Evolutionary conservation across 2,888 invertebrate genomes (phyloP), one percentile per base, ranked within the genome.

Genomic region (Apodemia zela): DNA sequence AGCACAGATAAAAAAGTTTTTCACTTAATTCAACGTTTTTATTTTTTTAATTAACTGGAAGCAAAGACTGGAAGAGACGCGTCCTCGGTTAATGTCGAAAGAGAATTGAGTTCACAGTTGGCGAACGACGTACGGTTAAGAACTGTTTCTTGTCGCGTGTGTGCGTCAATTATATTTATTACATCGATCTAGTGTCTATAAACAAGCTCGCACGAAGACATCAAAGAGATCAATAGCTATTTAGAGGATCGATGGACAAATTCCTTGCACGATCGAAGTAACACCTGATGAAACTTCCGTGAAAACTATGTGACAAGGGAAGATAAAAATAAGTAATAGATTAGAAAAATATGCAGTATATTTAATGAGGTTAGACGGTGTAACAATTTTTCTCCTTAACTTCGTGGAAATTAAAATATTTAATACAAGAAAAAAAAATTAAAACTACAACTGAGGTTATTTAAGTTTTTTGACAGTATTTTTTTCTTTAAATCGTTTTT

Each of bases 121-220:
- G 83, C 86, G 77, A 78, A 79, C 80, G 82, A 78, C 76, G 75
- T 79, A 79, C 75, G 75, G 78, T 79, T 75, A 80, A 78, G 79
- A 80, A 70, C 77, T 75, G 80, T 79, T 80, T 77, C 80, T 78
- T 85, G 85, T 85, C 85, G 81, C 74, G 76, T 80, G 83, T 80
- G 82, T 77, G 86, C 82, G 86, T 87, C 83, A 85, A 89, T 88
- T 90, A 88, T 90, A 90, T 91, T 89, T 90, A 89, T 88, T 89
- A 85, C 87, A 85, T 81, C 81, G 80, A 78, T 75, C 72, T 73
- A 79, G 81, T 77, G 78, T 82, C 85, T 87, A 84, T 87, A 88
- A 89, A 85, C 87, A 85, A 81, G 78, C 80, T 72, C 72, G 71
- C 72, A 72, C 79, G 84, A 85, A 82, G 81, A 79, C 89, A 82